Conservation (phyloP, 2,888 invertebrate genomes). For the Metacarcinus magister region DNA sequence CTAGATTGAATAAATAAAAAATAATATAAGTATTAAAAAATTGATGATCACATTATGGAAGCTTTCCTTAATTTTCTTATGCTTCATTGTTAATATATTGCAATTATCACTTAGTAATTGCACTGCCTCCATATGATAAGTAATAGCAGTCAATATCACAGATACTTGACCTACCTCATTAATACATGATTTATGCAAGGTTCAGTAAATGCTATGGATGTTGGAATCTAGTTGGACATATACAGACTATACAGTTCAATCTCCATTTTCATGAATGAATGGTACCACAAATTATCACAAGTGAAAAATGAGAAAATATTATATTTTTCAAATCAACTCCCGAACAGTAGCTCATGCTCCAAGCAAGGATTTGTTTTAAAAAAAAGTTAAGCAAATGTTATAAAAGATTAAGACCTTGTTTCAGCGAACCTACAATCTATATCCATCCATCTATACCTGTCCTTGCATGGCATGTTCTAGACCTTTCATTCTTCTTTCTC, state of each 20-base stretch:
- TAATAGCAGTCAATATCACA: constrained; percentile 34
- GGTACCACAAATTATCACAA: neutral
- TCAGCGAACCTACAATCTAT: neutral
- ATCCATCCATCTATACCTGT: neutral
- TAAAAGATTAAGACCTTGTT: neutral
- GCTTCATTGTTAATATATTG: neutral
- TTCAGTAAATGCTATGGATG: neutral
- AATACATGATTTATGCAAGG: neutral
- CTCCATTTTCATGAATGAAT: neutral
- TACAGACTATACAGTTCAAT: neutral
- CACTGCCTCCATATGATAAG: neutral
- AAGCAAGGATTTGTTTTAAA: neutral
- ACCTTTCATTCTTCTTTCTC: neutral
- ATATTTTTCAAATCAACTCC: neutral
- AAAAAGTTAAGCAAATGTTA: neutral
- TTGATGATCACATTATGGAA: neutral
- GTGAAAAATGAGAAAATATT: neutral
- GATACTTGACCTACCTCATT: neutral
- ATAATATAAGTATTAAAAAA: neutral
- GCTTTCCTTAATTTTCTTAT: neutral
- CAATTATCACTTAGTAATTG: neutral
- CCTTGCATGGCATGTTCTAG: too few relatives aligned
- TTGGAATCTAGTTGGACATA: neutral
- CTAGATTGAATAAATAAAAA: neutral
- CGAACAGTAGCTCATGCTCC: neutral